Percentiles rank a stretch among this genome's conserved stretches.
phyloP scores from a whole-genome alignment of 2,113 vertebrate genomes.

The Coturnix japonica region DNA sequence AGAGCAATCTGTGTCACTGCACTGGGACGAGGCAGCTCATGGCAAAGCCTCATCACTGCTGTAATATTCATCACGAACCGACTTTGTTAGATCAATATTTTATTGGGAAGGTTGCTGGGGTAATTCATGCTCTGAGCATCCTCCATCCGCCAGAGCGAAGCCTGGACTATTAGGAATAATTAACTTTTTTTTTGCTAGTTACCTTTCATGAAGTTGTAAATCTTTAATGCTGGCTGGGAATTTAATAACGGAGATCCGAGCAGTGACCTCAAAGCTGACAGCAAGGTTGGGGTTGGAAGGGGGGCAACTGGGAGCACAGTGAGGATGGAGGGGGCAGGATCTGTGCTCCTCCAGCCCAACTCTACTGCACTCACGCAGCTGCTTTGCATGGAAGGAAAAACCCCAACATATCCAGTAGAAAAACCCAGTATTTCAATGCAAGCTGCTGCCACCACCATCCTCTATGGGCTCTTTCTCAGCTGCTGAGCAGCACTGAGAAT shows the following conservation, averaged over 20 bases:
- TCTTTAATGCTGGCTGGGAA: background rate
- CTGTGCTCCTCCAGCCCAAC: background rate
- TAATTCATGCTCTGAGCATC: background rate
- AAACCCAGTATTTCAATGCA: too few species aligned
- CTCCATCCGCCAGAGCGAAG: rapidly evolving
- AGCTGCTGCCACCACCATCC: background rate
- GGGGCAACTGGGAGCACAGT: background rate
- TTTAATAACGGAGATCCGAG: background rate
- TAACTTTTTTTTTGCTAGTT: background rate
- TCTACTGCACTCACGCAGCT: rapidly evolving
- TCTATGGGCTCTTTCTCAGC: background rate
- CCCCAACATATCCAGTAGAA: too few species aligned
- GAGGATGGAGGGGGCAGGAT: background rate
- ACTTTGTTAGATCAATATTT: background rate
- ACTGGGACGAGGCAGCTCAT: background rate
- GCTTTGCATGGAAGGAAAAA: rapidly evolving
- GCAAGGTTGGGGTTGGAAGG: too few species aligned
- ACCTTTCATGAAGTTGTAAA: background rate
- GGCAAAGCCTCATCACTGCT: background rate
- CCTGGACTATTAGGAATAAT: background rate
- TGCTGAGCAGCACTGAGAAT: rapidly evolving
- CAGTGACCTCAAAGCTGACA: background rate
- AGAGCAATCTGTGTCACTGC: background rate
- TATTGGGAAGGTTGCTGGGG: background rate
- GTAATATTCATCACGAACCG: background rate